Evolutionary conservation across 2,797 vertebrate species (phyloP), one percentile per base, ranked within the genome.

Genomic region (Cuniculus paca): DNA sequence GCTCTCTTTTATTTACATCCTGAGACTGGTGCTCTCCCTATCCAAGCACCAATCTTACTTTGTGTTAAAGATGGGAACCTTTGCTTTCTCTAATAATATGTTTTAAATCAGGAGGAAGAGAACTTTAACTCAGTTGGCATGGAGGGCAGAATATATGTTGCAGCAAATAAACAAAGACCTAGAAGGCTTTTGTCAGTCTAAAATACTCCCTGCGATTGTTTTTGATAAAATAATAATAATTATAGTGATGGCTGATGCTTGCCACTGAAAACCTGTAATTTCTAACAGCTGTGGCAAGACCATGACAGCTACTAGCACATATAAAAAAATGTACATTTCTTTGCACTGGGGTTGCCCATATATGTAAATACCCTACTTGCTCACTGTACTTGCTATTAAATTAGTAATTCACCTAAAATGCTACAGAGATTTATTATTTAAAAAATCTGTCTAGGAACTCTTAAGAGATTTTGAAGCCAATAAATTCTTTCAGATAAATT

Each of bases 161-260:
- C 86, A 93, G 93, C 39, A 95, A 98, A 97, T 98, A 98, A 98
- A 98, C 95, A 98, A 98, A 98, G 97, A 96, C 79, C 91, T 96
- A 94, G 92, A 97, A 98, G 90, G 63, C 84, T 97, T 98, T 97
- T 97, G 74, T 97, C 96, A 98, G 97, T 68, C 94, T 97, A 96
- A 98, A 98, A 98, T 97, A 97, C 97, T 97, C 88, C 95, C 96
- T 97, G 54, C 4, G 84, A 97, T 97, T 97, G 97, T 93, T 92
- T 97, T 98, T 98, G 96, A 96, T 98, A 97, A 98, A 98, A 98
- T 97, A 98, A 98, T 97, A 98, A 98, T 98, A 98, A 96, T 96
- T 97, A 97, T 89, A 96, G 74, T 0, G 0, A 97, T 13, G 86
- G 91, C 95, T 98, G 96, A 98, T 19, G 81, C 88, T 98, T 98